phyloP scores from a whole-genome alignment of 2,797 vertebrate genomes.

The Centroberyx gerrardi region DNA sequence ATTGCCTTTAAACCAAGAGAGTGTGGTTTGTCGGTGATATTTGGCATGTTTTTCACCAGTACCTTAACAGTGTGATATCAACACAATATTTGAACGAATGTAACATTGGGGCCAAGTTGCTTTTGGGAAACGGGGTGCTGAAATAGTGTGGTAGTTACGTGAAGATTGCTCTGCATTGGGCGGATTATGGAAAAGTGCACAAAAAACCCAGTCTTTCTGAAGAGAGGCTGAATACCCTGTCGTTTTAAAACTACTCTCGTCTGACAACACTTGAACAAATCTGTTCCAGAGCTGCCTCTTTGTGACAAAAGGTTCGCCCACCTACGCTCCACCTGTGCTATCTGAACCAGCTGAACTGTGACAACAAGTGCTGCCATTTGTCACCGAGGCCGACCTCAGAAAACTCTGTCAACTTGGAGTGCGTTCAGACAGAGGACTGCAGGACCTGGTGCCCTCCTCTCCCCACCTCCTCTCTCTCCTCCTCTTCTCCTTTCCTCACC shows the following conservation, averaged over 20 bases:
- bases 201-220: slow-evolving; percentile 27
- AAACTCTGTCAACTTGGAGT: background rate
- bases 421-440: slow-evolving; percentile 2
- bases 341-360: slow-evolving; percentile 3
- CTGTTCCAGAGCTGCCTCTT: background rate
- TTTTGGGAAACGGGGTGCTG: background rate
- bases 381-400: slow-evolving; percentile 1
- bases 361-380: background rate
- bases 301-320: background rate
- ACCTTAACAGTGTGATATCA: background rate
- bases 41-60: background rate
- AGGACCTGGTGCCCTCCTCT: background rate
- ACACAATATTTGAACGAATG: slow-evolving; percentile 1
- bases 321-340: slow-evolving; percentile 7
- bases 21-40: background rate
- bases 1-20: background rate
- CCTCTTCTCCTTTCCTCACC: background rate
- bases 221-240: slow-evolving; percentile 16
- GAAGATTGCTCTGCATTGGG: background rate
- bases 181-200: slow-evolving; percentile 37
- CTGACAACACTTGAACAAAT: slow-evolving; percentile 39
- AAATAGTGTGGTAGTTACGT: slow-evolving; percentile 25
- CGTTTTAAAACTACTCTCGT: slow-evolving; percentile 33
- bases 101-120: slow-evolving; percentile 15
- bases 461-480: background rate